Evolutionary conservation across 2,113 vertebrate species (phyloP).

Genomic region (Hydropotes inermis): DNA sequence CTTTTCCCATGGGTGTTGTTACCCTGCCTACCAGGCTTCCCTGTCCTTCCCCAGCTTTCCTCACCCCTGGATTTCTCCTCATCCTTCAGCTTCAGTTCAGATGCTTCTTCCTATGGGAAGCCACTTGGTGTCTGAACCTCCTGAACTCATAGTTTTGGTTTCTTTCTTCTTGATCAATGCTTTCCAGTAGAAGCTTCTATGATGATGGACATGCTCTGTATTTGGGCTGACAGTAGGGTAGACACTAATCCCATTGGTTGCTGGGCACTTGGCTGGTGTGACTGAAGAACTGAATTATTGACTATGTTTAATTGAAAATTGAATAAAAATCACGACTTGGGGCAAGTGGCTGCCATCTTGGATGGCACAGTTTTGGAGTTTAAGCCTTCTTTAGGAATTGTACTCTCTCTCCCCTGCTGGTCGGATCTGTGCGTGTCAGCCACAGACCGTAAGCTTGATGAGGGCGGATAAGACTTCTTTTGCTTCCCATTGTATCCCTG

Average conservation of each 20-base stretch:
- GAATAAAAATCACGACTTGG: background rate
- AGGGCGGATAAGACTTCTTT: background rate
- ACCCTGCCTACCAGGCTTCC: rapidly evolving
- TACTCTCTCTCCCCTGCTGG: background rate
- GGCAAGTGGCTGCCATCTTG: background rate
- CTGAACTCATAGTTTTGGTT: background rate
- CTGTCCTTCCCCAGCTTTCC: background rate
- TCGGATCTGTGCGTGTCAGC: background rate
- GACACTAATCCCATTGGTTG: background rate
- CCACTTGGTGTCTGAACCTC: background rate
- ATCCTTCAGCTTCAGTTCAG: background rate
- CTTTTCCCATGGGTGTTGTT: too few relatives aligned
- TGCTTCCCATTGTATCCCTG: background rate
- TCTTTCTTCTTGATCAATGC: background rate
- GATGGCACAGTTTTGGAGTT: background rate
- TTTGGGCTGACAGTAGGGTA: rapidly evolving
- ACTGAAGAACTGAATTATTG: background rate
- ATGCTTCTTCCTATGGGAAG: background rate
- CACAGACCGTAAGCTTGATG: background rate
- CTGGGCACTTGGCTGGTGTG: background rate
- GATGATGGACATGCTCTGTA: background rate
- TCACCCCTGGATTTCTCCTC: background rate
- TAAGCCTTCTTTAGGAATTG: background rate
- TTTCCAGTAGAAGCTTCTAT: background rate
- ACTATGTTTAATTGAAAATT: background rate